Conservation (phyloP, 2,113 vertebrate species). For the Megaceryle maxima region DNA sequence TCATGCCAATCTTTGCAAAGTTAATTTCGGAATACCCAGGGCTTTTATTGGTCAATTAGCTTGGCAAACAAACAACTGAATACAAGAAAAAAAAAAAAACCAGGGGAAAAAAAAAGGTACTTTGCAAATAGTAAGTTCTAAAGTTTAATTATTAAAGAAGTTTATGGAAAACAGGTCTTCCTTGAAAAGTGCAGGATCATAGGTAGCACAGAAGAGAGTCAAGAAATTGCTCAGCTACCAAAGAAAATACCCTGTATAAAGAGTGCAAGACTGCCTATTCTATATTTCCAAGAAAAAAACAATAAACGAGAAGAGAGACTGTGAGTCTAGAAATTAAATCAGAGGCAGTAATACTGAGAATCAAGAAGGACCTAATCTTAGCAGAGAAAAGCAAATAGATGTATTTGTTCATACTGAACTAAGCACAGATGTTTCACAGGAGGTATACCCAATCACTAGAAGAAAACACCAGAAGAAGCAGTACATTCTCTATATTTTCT, state of each 20-base stretch:
- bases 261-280: not conserved
- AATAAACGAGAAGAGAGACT: not conserved
- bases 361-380: not conserved
- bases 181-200: not conserved
- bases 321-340: not conserved
- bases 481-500: not conserved
- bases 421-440: not conserved
- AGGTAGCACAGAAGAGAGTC: not conserved
- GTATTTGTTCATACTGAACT: not conserved
- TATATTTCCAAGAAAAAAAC: not conserved
- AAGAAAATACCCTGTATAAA: not conserved
- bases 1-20: not conserved
- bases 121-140: not conserved
- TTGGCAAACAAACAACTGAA: not conserved
- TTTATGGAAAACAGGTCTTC: not conserved
- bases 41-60: not conserved
- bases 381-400: not conserved
- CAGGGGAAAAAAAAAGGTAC: not conserved
- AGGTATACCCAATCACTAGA: not conserved
- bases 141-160: not conserved
- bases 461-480: not conserved
- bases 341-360: not conserved
- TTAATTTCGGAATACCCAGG: not conserved
- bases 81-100: not conserved
- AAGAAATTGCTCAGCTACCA: not conserved